A percentile compares a stretch with the other conserved stretches of the same genome.
These are phyloP conservation scores for Mus spretus DNA, from an alignment of 2,797 vertebrate species.

Conservation along the genomic window DNA sequence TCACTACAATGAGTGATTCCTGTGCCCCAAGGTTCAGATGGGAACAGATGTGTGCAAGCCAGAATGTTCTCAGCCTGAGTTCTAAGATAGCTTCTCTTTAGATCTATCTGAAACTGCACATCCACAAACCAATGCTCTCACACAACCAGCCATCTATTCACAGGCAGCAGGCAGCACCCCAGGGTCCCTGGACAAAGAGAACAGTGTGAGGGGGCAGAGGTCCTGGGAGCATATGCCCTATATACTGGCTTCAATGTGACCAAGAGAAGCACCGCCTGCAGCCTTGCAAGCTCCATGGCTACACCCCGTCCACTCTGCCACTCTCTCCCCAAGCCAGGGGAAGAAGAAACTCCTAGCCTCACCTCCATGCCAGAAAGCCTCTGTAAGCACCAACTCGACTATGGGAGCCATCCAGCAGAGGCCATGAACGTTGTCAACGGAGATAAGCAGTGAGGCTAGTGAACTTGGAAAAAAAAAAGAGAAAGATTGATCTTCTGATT, in stretches of 20 bases:
- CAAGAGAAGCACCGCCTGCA: background rate
- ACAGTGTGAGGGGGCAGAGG: background rate
- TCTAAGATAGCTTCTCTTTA: background rate
- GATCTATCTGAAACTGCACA: background rate
- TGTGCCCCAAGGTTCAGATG: background rate
- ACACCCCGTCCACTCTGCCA: background rate
- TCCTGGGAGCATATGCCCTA: background rate
- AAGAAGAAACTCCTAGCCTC: background rate
- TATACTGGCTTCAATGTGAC: background rate
- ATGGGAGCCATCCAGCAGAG: background rate
- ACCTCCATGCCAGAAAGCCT: background rate
- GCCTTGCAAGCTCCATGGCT: background rate
- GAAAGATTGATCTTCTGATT: conserved; percentile 81
- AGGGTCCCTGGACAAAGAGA: background rate
- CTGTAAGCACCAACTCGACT: background rate
- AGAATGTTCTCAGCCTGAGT: background rate
- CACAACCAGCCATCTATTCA: background rate
- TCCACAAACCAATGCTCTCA: background rate
- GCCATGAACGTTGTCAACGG: background rate
- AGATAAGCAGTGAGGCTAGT: background rate
- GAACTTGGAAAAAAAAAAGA: conserved; percentile 23
- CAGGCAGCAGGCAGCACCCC: background rate
- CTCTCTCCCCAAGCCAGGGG: background rate
- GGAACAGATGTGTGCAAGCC: background rate
- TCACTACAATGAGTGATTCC: background rate